phyloP scores from a whole-genome alignment of 2,113 vertebrate genomes.

The Tympanuchus pallidicinctus region DNA sequence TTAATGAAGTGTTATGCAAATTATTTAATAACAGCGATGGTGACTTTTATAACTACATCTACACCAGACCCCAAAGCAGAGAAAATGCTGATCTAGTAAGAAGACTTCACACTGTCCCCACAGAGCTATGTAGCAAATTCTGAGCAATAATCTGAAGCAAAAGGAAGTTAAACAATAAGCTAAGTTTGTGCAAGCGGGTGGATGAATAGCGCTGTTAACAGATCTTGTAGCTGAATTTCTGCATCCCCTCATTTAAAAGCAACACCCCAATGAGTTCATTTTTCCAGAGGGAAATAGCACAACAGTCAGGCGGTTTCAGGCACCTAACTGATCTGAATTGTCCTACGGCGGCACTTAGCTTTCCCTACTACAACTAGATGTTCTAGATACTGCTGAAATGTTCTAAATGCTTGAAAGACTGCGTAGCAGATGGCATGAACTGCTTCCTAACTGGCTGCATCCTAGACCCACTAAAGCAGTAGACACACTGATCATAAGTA shows the following conservation, averaged over 20 bases:
- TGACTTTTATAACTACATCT: not conserved
- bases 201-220: not conserved
- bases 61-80: not conserved
- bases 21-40: not conserved
- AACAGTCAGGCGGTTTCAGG: not conserved
- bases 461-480: not conserved
- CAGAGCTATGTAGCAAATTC: not conserved
- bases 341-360: not conserved
- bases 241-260: not conserved
- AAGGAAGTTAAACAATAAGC: not conserved
- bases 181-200: not conserved
- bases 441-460: not conserved
- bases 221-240: not conserved
- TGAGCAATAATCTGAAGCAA: not conserved
- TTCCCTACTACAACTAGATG: not conserved
- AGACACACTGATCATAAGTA: not conserved
- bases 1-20: not conserved
- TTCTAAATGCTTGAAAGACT: not conserved
- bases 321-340: not conserved
- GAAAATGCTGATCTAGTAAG: not conserved
- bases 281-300: not conserved
- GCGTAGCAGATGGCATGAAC: not conserved
- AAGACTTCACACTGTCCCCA: not conserved
- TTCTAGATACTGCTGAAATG: not conserved
- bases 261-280: not conserved